Evolutionary conservation across 2,113 vertebrate species (phyloP).

Genomic region (Vanacampus margaritifer): DNA sequence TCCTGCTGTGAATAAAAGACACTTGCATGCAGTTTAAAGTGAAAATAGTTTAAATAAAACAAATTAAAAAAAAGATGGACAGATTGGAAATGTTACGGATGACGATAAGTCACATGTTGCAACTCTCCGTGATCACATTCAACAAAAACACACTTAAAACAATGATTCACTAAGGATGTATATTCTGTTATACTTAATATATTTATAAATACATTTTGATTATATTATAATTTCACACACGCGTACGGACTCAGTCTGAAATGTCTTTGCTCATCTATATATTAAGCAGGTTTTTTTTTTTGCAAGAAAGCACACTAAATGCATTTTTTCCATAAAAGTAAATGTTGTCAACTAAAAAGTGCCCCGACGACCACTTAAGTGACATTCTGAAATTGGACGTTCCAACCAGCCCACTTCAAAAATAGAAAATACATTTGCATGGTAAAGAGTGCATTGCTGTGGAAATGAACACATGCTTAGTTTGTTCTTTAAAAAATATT

Average conservation of each 20-base stretch:
- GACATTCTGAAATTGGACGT: too few relatives aligned
- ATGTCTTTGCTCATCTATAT: background rate
- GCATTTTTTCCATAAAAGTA: too few relatives aligned
- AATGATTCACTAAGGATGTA: background rate
- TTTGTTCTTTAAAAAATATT: too few relatives aligned
- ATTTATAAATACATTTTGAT: background rate
- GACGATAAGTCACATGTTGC: background rate
- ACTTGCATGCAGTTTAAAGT: conserved; percentile 48
- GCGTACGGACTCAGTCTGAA: background rate
- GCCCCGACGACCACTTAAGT: too few relatives aligned
- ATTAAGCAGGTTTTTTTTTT: too few relatives aligned
- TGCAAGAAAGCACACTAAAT: too few relatives aligned
- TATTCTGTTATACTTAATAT: background rate
- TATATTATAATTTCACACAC: background rate
- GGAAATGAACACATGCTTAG: too few relatives aligned
- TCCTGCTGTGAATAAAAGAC: conserved; percentile 20
- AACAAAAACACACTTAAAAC: background rate
- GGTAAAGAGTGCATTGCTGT: too few relatives aligned
- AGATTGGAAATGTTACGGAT: background rate
- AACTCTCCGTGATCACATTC: background rate
- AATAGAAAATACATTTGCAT: too few relatives aligned
- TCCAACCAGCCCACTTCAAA: too few relatives aligned
- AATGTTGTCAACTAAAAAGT: too few relatives aligned
- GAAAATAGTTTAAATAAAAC: conserved; percentile 26
- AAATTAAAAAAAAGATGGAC: background rate